A percentile compares a stretch with the other conserved stretches of the same genome.
Conservation (phyloP, 2,113 vertebrate species). For the Baryphthengus martii region DNA sequence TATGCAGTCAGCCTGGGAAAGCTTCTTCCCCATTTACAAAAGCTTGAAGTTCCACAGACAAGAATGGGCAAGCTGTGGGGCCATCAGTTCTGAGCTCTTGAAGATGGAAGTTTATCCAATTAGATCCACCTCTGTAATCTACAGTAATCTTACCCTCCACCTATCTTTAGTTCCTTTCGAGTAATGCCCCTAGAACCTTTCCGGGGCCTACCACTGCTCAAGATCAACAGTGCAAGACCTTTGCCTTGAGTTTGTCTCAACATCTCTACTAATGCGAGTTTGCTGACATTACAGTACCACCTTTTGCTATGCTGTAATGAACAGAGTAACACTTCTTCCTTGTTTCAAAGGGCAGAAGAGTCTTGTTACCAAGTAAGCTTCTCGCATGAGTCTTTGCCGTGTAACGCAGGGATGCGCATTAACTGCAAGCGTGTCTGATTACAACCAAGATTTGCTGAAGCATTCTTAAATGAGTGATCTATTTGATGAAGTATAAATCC, state of each 20-base stretch:
- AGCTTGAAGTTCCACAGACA: neutral
- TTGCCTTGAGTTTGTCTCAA: neutral
- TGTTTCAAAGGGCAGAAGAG: neutral
- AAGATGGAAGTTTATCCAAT: neutral
- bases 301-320: neutral
- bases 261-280: neutral
- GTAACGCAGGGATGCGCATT: neutral
- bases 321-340: neutral
- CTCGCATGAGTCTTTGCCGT: neutral
- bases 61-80: neutral
- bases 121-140: neutral
- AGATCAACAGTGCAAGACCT: neutral
- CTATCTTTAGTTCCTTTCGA: neutral
- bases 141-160: neutral
- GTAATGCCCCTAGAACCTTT: neutral
- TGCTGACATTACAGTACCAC: neutral
- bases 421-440: neutral
- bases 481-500: neutral
- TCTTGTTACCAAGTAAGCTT: neutral
- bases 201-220: neutral
- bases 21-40: neutral
- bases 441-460: neutral
- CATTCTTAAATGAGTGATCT: neutral
- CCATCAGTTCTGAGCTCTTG: neutral
- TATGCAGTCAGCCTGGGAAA: neutral